A percentile compares a stretch with the other conserved stretches of the same genome.
phyloP scores from a whole-genome alignment of 2,797 vertebrate species.

The Melanotaenia boesemani region DNA sequence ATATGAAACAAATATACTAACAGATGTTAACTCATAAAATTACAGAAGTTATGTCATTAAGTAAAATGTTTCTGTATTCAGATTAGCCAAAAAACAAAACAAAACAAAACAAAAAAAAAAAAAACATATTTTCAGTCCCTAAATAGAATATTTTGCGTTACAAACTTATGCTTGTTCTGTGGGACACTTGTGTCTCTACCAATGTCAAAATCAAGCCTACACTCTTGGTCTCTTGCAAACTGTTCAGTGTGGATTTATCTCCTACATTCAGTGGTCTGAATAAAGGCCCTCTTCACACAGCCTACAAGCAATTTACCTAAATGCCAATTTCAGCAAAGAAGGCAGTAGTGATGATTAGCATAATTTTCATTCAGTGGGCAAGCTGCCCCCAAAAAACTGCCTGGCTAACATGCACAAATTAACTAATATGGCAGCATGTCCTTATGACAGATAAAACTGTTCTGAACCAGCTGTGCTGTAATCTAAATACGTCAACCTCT shows the following conservation, averaged over 20 bases:
- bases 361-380: constrained; percentile 6
- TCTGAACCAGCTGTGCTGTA: background rate
- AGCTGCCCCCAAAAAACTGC: constrained; percentile 1
- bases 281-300: constrained; percentile 3
- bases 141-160: no score
- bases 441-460: background rate
- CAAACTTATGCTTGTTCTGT: no score
- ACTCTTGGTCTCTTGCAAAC: constrained; percentile 1
- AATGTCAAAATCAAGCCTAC: no score
- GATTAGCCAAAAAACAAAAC: no score
- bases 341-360: background rate
- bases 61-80: no score
- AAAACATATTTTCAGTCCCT: no score
- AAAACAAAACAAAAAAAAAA: no score
- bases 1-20: no score
- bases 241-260: background rate
- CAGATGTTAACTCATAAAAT: no score
- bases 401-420: background rate
- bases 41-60: no score
- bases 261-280: constrained; percentile 6
- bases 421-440: constrained; percentile 1
- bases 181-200: no score
- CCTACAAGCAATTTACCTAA: background rate
- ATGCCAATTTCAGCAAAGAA: constrained; percentile 1
- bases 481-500: background rate